Evolutionary conservation across 1,140 invertebrate species (phyloP).

Genomic region (Charaxes varanes): DNA sequence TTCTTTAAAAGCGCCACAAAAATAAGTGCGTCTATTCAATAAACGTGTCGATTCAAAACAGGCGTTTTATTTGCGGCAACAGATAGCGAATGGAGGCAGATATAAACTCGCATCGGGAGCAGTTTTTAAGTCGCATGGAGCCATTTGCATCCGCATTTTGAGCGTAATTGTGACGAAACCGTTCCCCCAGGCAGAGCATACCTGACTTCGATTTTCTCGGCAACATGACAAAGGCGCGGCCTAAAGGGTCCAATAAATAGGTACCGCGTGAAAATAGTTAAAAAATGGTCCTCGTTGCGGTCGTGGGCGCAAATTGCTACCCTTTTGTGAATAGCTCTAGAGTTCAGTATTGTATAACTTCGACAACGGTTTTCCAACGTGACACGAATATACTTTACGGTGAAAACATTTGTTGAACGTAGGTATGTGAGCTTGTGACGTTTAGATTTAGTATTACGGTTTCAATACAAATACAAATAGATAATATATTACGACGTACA

Average conservation of each 20-base stretch:
- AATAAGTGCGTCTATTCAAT: constrained; percentile 24
- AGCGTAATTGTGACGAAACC: constrained; percentile 60
- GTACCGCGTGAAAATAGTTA: constrained; percentile 58
- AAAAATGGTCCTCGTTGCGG: constrained; percentile 41
- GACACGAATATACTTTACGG: constrained; percentile 41
- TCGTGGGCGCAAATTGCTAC: constrained; percentile 36
- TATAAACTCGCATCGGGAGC: constrained; percentile 56
- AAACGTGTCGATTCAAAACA: constrained; percentile 48
- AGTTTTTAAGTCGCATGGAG: constrained; percentile 45
- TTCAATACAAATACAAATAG: constrained; percentile 4
- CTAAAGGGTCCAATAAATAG: constrained; percentile 65
- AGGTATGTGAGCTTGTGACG: constrained; percentile 22
- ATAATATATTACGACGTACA: not conserved
- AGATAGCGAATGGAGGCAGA: constrained; percentile 59
- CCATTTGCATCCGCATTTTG: constrained; percentile 66
- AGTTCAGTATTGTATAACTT: constrained; percentile 29
- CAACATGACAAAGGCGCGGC: constrained; percentile 68
- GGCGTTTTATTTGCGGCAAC: constrained; percentile 62
- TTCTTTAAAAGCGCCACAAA: constrained; percentile 13
- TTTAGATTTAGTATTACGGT: constrained; percentile 28
- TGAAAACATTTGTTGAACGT: constrained; percentile 38
- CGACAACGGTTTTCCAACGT: constrained; percentile 26
- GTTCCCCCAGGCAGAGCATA: constrained; percentile 44
- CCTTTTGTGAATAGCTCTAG: constrained; percentile 25
- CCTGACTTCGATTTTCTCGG: constrained; percentile 64